A percentile compares a stretch with the other conserved stretches of the same genome.
Conservation (phyloP, 2,113 vertebrate species). For the Calidris pugnax region DNA sequence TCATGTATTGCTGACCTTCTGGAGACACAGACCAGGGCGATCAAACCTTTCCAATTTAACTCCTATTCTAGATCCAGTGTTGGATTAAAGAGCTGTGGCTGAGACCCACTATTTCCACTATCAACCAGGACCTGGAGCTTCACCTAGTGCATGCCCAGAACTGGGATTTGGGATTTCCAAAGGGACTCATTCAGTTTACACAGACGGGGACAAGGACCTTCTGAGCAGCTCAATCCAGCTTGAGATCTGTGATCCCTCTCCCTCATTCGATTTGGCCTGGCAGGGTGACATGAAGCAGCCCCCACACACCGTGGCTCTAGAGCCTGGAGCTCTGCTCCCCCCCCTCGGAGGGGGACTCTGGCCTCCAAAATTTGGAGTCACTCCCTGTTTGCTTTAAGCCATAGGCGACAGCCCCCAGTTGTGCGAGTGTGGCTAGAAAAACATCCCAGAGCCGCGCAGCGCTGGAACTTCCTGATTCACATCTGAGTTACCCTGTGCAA, state of each 20-base stretch:
- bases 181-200: neutral
- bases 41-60: neutral
- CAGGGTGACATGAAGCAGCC: neutral
- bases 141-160: neutral
- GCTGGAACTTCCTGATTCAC: neutral
- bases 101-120: neutral
- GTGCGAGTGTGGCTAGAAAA: neutral
- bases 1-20: neutral
- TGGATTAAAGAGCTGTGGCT: neutral
- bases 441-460: neutral
- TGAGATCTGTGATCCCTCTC: neutral
- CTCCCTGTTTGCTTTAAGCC: neutral
- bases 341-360: accelerated
- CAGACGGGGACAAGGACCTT: neutral
- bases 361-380: neutral
- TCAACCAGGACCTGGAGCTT: neutral
- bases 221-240: neutral
- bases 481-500: neutral
- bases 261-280: accelerated
- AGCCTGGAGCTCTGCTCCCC: neutral
- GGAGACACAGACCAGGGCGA: neutral
- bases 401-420: neutral
- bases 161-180: neutral
- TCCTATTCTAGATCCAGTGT: neutral
- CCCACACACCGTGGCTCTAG: accelerated